Evolutionary conservation across 2,888 invertebrate genomes (phyloP).

Genomic region (Xestia xanthographa): DNA sequence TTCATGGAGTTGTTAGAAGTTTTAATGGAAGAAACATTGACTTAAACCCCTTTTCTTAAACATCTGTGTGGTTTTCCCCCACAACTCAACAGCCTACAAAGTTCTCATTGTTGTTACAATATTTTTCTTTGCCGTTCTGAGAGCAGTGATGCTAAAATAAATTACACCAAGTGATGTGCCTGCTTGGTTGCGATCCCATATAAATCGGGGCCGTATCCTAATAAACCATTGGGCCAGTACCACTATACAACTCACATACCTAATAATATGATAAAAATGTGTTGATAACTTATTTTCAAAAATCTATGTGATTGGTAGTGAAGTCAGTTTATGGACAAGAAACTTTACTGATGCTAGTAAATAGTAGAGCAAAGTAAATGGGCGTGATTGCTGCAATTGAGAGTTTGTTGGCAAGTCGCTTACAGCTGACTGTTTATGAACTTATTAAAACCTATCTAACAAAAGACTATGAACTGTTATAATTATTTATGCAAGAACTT

Average conservation of each 20-base stretch:
- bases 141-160: neutral
- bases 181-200: neutral
- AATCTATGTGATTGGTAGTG: conserved; percentile 10
- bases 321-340: neutral
- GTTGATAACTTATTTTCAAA: neutral
- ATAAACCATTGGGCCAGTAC: neutral
- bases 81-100: neutral
- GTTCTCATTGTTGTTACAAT: neutral
- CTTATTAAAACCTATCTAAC: too few species aligned
- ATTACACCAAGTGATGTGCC: neutral
- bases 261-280: neutral
- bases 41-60: neutral
- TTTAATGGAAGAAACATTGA: conserved; percentile 18
- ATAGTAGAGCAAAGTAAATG: neutral
- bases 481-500: neutral
- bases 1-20: conserved; percentile 20
- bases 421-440: neutral
- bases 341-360: conserved; percentile 6
- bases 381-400: conserved; percentile 13
- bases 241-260: neutral
- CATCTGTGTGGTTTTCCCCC: too few species aligned
- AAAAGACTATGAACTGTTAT: neutral
- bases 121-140: neutral
- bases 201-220: neutral
- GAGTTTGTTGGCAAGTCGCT: conserved; percentile 14